Evolutionary conservation across 2,113 vertebrate genomes (phyloP).

Genomic region (Pelecanus crispus): DNA sequence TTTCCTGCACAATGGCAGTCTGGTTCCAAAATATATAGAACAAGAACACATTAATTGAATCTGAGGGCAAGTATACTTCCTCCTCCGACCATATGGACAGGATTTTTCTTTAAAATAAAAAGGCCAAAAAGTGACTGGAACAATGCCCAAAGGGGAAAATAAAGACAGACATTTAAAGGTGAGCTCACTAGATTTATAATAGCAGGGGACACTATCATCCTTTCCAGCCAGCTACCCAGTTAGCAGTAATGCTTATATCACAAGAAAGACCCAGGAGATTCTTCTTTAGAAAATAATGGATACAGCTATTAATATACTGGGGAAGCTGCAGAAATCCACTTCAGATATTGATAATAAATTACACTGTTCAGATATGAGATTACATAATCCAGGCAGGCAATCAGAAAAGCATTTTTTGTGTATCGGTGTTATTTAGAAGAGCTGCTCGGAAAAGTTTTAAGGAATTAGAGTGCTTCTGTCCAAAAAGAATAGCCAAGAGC

Average conservation of each 20-base stretch:
- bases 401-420: not conserved
- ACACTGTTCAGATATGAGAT: slow-evolving; percentile 2
- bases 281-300: slow-evolving; percentile 41
- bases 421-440: not conserved
- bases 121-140: slow-evolving; percentile 51
- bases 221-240: not conserved
- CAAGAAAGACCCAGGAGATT: not conserved
- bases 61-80: not conserved
- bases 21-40: not conserved
- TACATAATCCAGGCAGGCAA: not conserved
- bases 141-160: slow-evolving; percentile 52
- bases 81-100: not conserved
- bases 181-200: slow-evolving; percentile 51
- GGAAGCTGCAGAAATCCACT: not conserved
- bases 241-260: slow-evolving; percentile 1
- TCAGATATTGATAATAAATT: slow-evolving; percentile 42
- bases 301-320: slow-evolving; percentile 11
- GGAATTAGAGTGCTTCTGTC: not conserved
- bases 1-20: not conserved
- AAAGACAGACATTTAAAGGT: slow-evolving; percentile 44
- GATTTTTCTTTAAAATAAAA: slow-evolving; percentile 53
- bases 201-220: slow-evolving; percentile 10
- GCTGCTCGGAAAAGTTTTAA: not conserved
- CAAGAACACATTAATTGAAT: slow-evolving; percentile 8
- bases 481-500: not conserved